Evolutionary conservation across 2,797 vertebrate genomes (phyloP).

Genomic region (Melanotaenia nigrans): DNA sequence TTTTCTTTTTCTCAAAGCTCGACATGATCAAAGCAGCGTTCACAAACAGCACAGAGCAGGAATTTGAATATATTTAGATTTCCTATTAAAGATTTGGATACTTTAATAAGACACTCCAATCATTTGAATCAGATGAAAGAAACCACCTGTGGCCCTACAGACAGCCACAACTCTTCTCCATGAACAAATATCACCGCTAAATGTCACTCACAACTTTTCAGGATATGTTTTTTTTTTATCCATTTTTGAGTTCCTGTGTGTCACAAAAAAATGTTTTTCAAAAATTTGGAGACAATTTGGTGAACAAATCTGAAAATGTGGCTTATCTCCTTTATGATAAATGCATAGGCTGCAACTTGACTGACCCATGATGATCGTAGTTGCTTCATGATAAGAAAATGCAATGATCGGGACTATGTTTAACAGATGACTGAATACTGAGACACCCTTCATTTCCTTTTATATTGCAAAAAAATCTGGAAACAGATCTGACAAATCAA

Average conservation of each 20-base stretch:
- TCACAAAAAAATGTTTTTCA: too few relatives aligned
- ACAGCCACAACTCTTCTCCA: neutral
- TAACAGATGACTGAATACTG: too few relatives aligned
- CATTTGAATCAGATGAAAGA: neutral
- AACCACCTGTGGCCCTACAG: slow-evolving; percentile 13
- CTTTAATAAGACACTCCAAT: neutral
- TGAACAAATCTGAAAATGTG: too few relatives aligned
- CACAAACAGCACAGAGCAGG: slow-evolving; percentile 8
- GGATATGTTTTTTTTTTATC: too few relatives aligned
- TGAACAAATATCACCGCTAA: too few relatives aligned
- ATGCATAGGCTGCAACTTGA: neutral
- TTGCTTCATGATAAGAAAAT: neutral
- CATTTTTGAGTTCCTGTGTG: too few relatives aligned
- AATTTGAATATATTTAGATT: slow-evolving; percentile 17
- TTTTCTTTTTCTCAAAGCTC: neutral
- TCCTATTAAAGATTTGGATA: slow-evolving; percentile 4
- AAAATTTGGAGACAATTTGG: too few relatives aligned
- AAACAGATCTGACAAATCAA: neutral
- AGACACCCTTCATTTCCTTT: too few relatives aligned
- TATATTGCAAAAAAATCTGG: too few relatives aligned
- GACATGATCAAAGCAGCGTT: slow-evolving; percentile 19
- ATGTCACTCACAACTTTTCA: neutral
- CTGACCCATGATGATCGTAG: neutral
- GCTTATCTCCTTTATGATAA: too few relatives aligned
- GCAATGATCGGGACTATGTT: too few relatives aligned